A percentile compares a stretch with the other conserved stretches of the same genome.
Evolutionary conservation across 2,113 vertebrate genomes (phyloP).

Genomic region (Leptodactylus fuscus): DNA sequence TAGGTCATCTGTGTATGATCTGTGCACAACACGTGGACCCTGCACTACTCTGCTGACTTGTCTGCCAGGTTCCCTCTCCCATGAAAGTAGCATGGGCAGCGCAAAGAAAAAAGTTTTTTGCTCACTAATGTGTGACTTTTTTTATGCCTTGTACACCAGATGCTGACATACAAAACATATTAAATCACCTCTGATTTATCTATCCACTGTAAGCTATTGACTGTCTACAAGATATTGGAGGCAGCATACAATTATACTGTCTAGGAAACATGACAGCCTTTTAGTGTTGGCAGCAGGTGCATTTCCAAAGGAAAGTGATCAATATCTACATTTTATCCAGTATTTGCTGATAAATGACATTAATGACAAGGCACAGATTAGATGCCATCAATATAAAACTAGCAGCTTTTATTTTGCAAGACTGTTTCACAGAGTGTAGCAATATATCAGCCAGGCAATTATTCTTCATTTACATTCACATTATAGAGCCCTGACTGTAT

Average conservation of each 20-base stretch:
- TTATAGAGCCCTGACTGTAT: not conserved
- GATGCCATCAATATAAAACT: not conserved
- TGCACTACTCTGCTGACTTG: no score
- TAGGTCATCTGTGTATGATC: no score
- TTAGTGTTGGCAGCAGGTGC: not conserved
- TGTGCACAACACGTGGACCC: no score
- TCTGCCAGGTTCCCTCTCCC: no score
- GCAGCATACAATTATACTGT: not conserved
- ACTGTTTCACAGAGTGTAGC: not conserved
- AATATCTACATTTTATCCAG: not conserved
- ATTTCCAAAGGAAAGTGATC: not conserved
- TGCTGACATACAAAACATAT: no score
- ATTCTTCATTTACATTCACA: not conserved
- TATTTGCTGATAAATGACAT: not conserved
- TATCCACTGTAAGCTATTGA: no score
- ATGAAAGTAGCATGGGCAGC: no score
- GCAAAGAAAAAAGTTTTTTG: no score
- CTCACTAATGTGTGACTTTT: no score
- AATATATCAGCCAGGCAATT: not conserved
- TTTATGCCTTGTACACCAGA: no score
- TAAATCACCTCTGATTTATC: no score
- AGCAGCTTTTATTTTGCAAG: not conserved
- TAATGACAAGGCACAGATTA: not conserved
- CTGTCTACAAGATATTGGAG: no score
- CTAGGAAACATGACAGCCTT: not conserved